Base-by-base conservation (phyloP, 2,113 vertebrate species). In the Nannobrachium achirus region DNA sequence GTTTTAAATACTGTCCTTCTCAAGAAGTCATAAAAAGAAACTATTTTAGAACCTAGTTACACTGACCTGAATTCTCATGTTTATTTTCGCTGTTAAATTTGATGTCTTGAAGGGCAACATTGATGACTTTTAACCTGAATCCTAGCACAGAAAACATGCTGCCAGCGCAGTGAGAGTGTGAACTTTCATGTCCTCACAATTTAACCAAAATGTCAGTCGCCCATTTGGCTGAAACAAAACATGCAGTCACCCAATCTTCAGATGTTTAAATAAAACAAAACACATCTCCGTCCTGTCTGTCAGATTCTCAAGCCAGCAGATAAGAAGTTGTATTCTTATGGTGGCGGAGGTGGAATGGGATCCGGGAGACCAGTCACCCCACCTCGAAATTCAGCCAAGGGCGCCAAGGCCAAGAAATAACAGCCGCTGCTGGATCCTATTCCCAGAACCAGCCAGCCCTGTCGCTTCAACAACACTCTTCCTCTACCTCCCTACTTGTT, bases 271-370 rank as follows among this genome's bases (percentile, higher is more conserved):
- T 1, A 20, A 10, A 42, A 5, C 0, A 33, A 33, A 33, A 33
- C 25, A 14, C 19, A 8, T 56, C 8, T 59, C 8, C 51, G 1
- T 78, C 7, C 14, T 8, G 25, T 33, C 25, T 33, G 25, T 50
- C 71, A 98, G 97, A 98, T 98, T 73, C 91, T 98, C 83, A 98
- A 98, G 83, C 96, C 97, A 15, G 97, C 97, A 0, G 97, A 98
- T 90, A 98, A 98, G 93, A 98, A 98, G 90, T 94, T 97, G 85
- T 95, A 95, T 85, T 94, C 95, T 73, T 98, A 98, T 0, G 95
- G 95, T 33, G 94, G 94, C 71, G 91, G 95, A 33, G 96, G 94
- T 62, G 94, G 88, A 65, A 85, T 96, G 19, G 94, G 94, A 0
- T 91, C 91, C 7, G 95, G 95, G n/a, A 92, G 97, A 62, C 97